A percentile compares a stretch with the other conserved stretches of the same genome.
Evolutionary conservation across 1,140 invertebrate species (phyloP).

Genomic region (Limonius californicus): DNA sequence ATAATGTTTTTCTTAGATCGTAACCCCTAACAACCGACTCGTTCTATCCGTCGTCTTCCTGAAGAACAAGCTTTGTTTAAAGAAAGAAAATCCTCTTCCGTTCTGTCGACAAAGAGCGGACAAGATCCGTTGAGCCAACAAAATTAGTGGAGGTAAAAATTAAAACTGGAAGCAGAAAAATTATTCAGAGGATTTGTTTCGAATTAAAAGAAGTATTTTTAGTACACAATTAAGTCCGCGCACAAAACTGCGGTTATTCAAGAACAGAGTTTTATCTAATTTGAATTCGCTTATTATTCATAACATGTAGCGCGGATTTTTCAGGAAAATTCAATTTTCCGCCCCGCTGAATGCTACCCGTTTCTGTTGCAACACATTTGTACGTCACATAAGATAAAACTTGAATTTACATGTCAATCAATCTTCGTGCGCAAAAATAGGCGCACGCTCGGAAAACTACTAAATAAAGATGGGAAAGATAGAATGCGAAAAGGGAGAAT

Average conservation of each 20-base stretch:
- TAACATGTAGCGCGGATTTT: neutral
- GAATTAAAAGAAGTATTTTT: neutral
- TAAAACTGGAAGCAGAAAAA: too few species aligned
- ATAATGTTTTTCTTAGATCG: neutral
- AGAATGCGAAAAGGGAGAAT: too few species aligned
- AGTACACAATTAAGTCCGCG: neutral
- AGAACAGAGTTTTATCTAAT: neutral
- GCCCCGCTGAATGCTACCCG: neutral
- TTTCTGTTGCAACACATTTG: neutral
- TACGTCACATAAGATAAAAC: neutral
- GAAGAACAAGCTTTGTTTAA: too few species aligned
- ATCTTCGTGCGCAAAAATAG: too few species aligned
- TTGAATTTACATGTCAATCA: neutral
- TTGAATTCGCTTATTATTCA: constrained; percentile 4
- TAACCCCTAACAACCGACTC: neutral
- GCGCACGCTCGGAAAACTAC: too few species aligned
- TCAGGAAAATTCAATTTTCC: neutral
- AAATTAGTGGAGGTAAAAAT: too few species aligned
- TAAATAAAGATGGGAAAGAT: too few species aligned
- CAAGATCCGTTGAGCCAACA: too few species aligned
- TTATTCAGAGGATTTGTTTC: too few species aligned
- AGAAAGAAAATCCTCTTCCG: too few species aligned
- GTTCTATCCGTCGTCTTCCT: neutral
- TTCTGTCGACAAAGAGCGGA: too few species aligned
- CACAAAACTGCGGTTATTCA: neutral